These are phyloP conservation scores for Halcyon leucocephala DNA, from an alignment of 2,797 vertebrate genomes.

Conservation along the genomic window DNA sequence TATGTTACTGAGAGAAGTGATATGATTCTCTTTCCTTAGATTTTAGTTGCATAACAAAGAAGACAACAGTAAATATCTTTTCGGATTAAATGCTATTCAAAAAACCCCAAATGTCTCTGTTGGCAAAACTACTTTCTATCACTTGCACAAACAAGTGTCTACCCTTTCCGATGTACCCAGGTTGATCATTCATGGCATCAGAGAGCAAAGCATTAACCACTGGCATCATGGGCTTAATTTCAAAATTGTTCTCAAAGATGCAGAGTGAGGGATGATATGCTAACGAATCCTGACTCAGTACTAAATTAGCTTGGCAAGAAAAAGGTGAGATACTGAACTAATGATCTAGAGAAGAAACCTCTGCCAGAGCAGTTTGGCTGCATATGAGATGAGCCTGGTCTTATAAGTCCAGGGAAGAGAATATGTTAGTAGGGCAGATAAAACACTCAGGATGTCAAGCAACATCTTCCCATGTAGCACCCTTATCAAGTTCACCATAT, in stretches of 20 bases:
- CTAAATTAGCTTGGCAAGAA: constrained; percentile 1
- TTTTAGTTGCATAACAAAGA: background rate
- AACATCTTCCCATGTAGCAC: background rate
- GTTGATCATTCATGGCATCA: background rate
- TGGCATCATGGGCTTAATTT: background rate
- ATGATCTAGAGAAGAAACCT: background rate
- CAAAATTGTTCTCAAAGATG: background rate
- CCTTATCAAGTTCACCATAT: background rate
- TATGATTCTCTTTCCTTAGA: background rate
- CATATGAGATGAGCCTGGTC: background rate
- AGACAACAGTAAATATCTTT: constrained; percentile 4
- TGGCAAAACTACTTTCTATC: background rate
- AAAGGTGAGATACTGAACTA: background rate
- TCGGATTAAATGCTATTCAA: background rate
- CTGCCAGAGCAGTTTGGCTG: background rate
- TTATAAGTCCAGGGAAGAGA: background rate
- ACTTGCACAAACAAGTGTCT: background rate
- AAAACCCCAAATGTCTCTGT: background rate
- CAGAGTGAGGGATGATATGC: background rate
- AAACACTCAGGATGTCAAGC: background rate
- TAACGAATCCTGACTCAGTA: background rate
- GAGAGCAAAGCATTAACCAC: background rate
- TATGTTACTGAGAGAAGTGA: background rate
- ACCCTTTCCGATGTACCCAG: background rate
- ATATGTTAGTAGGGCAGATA: background rate